These are phyloP conservation scores for Rousettus madagascariensis DNA, from an alignment of 2,797 vertebrate genomes.

Conservation along the genomic window DNA sequence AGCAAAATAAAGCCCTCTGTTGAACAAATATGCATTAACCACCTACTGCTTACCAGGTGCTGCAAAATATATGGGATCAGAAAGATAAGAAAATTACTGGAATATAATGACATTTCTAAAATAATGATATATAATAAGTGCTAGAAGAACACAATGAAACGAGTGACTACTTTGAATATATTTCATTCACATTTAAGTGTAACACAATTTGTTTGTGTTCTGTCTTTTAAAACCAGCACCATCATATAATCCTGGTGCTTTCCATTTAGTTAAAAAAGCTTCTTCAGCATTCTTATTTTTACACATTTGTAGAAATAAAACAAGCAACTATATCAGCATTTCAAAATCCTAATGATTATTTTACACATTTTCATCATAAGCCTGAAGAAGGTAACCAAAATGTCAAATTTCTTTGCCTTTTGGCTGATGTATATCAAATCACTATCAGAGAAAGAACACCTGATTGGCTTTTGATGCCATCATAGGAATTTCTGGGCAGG, in stretches of 20 bases:
- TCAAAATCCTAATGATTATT: not conserved
- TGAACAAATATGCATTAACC: not conserved
- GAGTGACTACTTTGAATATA: not conserved
- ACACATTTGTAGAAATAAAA: not conserved
- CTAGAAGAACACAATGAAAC: not conserved
- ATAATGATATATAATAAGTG: not conserved
- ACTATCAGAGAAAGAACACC: not conserved
- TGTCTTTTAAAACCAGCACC: not conserved
- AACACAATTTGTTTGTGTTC: not conserved
- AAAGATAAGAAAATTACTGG: constrained; percentile 13
- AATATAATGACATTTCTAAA: not conserved
- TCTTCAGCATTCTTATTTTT: not conserved
- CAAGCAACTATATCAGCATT: not conserved
- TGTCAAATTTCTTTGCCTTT: not conserved
- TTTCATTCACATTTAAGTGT: constrained; percentile 27
- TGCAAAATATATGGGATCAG: not conserved
- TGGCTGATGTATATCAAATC: not conserved
- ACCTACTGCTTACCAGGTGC: not conserved
- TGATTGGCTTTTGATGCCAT: constrained; percentile 50
- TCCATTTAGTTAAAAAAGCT: not conserved
- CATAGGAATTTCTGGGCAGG: not conserved
- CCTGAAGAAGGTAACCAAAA: not conserved
- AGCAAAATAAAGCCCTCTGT: not conserved
- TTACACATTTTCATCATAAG: not conserved
- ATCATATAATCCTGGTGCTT: not conserved